Base-by-base conservation (phyloP, 2,888 invertebrate species). In the Dryobota labecula region DNA sequence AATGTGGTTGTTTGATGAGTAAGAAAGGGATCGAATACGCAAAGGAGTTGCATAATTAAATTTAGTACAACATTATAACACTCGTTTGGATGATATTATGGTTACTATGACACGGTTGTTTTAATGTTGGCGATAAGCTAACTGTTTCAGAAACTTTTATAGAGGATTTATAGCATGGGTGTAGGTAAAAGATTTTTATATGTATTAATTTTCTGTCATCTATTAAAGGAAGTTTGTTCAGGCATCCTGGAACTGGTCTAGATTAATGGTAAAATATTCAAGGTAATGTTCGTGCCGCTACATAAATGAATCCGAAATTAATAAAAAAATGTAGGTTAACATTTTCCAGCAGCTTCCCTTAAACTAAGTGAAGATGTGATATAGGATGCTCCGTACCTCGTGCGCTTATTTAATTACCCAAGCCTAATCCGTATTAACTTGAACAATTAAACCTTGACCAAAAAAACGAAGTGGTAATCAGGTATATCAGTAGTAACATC, bases 191-290 rank as follows among this genome's bases (percentile, higher is more conserved):
- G 7, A 30, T 38, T 38, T 64, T n/a, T 6, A 24, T 3, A 45
- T 1, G 2, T 30, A 47, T n/a, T 43, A 5, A 27, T 38, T 13
- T 53, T 62, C 38, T 8, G 8, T 15, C n/a, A 53, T 38, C n/a
- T 74, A 36, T 36, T 20, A 33, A 9, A 27, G 7, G 3, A 38
- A 65, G 30, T 24, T 54, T 38, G 53, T n/a, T 75, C 24, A 51
- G 64, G 36, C 13, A 54, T 53, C 20, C 53, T 33, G 30, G 1
- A 30, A 45, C n/a, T 20, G 8, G 30, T 75, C 18, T 51, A 51
- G 49, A 43, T 27, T 57, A 38, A 57, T 24, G 33, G 24, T 70
- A 30, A 74, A 73, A 74, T 70, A 74, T 70, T 53, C 51, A 75
- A 71, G 9, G 36, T 53, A 38, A 30, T 38, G 30, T 24, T 9